Evolutionary conservation across 2,888 invertebrate genomes (phyloP), one percentile per base, ranked within the genome.

Genomic region (Lasioglossum marginatum): DNA sequence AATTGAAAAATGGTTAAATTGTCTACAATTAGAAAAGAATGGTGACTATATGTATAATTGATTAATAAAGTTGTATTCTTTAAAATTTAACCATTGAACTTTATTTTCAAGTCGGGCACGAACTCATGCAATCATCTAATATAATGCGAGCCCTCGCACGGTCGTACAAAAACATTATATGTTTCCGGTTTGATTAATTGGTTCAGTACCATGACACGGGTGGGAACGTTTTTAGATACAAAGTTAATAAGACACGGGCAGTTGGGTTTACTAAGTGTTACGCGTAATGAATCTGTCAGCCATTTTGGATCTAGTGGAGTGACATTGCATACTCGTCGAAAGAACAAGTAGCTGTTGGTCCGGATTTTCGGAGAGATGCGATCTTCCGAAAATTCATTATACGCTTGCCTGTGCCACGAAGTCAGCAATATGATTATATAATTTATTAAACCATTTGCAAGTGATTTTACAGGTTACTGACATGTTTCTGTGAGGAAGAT

Each of bases 391-490:
- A 37, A 19, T 37, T 68, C 66, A 37, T 68, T 68, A 3, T 0
- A 19, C 19, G 34, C 19, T 19, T 68, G 34, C 0, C 19, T 0
- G 66, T 4, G 23, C 31, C 0, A 4, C 23, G 34, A 23, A 68
- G 19, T 34, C 16, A 23, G 2, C 66, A 2, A 10, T 37, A 34
- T 10, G 34, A 23, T 63, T 40, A 23, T 70, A 70, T 40, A 40
- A 70, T 70, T 70, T 70, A 70, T 70, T 40, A 40, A n/a, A n/a
- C 23, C 40, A n/a, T 14, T 40, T n/a, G 70, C 70, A 40, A 40
- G 70, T 40, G 4, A n/a, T 70, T 52, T 4, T 74, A 74, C 34
- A 34, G 73, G 52, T 74, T 45, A 48, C 34, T 52, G 52, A 74
- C 73, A 74, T 60, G 52, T 40, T 72, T 57, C 40, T 27, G 43